Conservation (phyloP, 2,797 vertebrate genomes). For the Alosa sapidissima region DNA sequence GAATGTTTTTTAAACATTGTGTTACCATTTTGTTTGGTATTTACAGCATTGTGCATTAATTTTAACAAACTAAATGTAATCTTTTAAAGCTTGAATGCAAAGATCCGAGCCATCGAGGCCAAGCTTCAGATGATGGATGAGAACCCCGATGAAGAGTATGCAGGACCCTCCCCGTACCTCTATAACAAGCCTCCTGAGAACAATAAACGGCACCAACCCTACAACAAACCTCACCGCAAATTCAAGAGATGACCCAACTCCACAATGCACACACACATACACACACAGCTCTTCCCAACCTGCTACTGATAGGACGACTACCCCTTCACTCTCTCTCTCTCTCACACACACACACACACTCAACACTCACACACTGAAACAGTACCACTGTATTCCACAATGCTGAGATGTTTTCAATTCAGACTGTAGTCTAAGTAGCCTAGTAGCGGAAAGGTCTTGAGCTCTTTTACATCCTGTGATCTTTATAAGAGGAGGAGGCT, state of each 20-base stretch:
- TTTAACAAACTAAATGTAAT: not conserved
- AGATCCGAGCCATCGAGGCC: slow-evolving; percentile 97
- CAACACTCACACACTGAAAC: not conserved
- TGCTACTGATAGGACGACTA: not conserved
- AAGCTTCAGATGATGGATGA: slow-evolving; percentile 99
- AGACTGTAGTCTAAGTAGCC: slow-evolving; percentile 1
- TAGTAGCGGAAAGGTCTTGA: slow-evolving; percentile 9
- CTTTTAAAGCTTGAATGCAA: slow-evolving; percentile 84
- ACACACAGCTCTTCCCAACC: not conserved
- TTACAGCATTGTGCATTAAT: not conserved
- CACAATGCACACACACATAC: not conserved
- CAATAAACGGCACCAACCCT: slow-evolving; percentile 92
- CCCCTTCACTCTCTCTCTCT: not conserved
- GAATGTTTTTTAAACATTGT: not conserved
- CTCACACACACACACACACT: not conserved
- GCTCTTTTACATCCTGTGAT: slow-evolving; percentile 18
- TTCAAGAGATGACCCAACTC: slow-evolving; percentile 73
- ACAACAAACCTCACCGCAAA: slow-evolving; percentile 79
- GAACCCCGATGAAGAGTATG: slow-evolving; percentile 88
- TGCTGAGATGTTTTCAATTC: slow-evolving; percentile 16
- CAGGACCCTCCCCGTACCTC: slow-evolving; percentile 86
- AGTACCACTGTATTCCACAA: not conserved
- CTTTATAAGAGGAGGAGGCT: not conserved
- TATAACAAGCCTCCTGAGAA: slow-evolving; percentile 91
- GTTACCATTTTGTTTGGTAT: not conserved